A percentile compares a stretch with the other conserved stretches of the same genome.
Conservation (phyloP, 2,888 invertebrate genomes). For the Drosophila paramelanica region DNA sequence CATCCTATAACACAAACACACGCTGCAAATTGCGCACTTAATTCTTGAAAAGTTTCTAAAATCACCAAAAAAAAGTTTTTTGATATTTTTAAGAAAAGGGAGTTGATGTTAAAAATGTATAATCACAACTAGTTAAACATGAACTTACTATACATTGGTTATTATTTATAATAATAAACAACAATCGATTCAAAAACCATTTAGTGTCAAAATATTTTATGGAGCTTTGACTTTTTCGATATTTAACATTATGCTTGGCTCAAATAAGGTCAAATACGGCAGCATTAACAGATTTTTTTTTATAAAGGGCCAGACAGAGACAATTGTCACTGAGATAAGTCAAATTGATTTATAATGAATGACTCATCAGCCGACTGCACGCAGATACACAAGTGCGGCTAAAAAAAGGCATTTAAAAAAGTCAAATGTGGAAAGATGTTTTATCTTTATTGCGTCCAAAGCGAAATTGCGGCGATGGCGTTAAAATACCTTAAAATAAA, state of each 20-base stretch:
- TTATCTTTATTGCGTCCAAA: conserved; percentile 80
- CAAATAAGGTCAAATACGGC: conserved; percentile 39
- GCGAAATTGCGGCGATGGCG: conserved; percentile 80
- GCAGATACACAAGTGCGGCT: conserved; percentile 42
- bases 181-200: too few species aligned
- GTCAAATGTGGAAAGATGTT: conserved; percentile 80
- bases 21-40: too few species aligned
- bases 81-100: too few species aligned
- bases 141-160: too few species aligned
- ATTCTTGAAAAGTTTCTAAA: too few species aligned
- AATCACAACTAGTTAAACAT: too few species aligned
- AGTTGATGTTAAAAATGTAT: too few species aligned
- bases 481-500: conserved; percentile 77
- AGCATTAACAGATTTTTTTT: conserved; percentile 47
- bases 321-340: conserved; percentile 66
- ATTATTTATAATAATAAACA: too few species aligned
- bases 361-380: conserved; percentile 54
- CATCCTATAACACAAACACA: too few species aligned
- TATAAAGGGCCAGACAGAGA: conserved; percentile 23
- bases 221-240: too few species aligned
- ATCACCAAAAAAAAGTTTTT: too few species aligned
- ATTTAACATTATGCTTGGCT: background rate
- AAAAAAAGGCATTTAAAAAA: conserved; percentile 46
- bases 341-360: conserved; percentile 79
- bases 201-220: too few species aligned